These are phyloP conservation scores for Nephrocerus scutellatus DNA, from an alignment of 2,888 invertebrate species.

Conservation along the genomic window DNA sequence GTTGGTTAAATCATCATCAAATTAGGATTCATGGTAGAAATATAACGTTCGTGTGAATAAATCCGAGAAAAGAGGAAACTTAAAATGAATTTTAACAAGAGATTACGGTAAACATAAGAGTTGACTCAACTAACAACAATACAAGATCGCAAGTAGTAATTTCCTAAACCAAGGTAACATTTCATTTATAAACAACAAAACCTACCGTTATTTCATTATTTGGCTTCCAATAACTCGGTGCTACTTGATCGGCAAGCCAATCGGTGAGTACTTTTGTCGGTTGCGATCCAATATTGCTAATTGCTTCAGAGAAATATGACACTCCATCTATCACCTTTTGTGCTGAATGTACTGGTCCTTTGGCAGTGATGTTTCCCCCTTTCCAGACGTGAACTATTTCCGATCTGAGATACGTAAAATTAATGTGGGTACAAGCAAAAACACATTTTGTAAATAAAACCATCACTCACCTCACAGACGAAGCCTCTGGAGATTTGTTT, in stretches of 20 bases:
- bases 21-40: too few species aligned
- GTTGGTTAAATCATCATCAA: too few species aligned
- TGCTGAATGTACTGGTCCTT: slow-evolving; percentile 53
- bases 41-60: too few species aligned
- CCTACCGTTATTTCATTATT: slow-evolving; percentile 65
- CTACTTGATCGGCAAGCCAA: slow-evolving; percentile 68
- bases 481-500: slow-evolving; percentile 64
- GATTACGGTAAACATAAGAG: too few species aligned
- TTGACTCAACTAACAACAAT: too few species aligned
- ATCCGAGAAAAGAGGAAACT: too few species aligned
- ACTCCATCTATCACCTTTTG: slow-evolving; percentile 61
- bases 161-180: slow-evolving; percentile 8
- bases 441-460: background rate
- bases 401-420: slow-evolving; percentile 37
- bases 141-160: background rate
- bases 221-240: slow-evolving; percentile 73
- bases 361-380: slow-evolving; percentile 49
- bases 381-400: slow-evolving; percentile 67
- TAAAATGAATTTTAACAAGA: too few species aligned
- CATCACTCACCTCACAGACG: slow-evolving; percentile 50
- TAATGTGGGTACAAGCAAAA: background rate
- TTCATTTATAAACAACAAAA: slow-evolving; percentile 11
- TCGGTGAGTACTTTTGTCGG: slow-evolving; percentile 60
- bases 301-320: slow-evolving; percentile 56
- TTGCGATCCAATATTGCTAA: slow-evolving; percentile 59